phyloP scores from a whole-genome alignment of 2,888 invertebrate species.

The Elgonia sp. region DNA sequence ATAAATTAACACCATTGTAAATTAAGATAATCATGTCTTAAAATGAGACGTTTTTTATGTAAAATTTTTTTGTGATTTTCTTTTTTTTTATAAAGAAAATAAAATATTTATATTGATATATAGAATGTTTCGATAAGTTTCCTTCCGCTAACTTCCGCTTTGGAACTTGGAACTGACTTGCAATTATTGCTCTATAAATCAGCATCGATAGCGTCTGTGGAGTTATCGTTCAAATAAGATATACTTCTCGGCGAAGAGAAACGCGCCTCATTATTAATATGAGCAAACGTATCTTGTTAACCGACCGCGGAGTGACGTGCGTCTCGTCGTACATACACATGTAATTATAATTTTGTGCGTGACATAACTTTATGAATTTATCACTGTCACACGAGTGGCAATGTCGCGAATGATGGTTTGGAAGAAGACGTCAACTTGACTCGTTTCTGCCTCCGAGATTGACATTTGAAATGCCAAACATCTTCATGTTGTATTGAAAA shows the following conservation, averaged over 20 bases:
- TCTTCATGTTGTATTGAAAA: neutral
- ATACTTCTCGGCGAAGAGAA: conserved; percentile 70
- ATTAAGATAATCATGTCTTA: too few relatives aligned
- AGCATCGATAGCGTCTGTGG: conserved; percentile 79
- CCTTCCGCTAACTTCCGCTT: conserved; percentile 58
- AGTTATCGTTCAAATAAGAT: conserved; percentile 72
- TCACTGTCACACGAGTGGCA: conserved; percentile 63
- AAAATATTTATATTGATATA: conserved; percentile 35
- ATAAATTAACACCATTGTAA: too few relatives aligned
- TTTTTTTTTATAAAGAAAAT: too few relatives aligned
- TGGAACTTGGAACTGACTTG: conserved; percentile 68
- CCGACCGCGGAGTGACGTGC: conserved; percentile 66
- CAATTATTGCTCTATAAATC: conserved; percentile 80
- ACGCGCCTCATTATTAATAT: conserved; percentile 78
- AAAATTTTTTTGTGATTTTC: too few relatives aligned
- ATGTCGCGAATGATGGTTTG: conserved; percentile 40
- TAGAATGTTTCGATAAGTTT: conserved; percentile 19
- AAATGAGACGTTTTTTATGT: too few relatives aligned
- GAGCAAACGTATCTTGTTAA: conserved; percentile 76
- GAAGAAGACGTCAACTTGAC: conserved; percentile 54
- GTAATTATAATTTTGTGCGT: conserved; percentile 71
- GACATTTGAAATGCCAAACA: conserved; percentile 10
- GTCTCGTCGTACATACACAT: conserved; percentile 56
- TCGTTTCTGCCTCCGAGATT: neutral
- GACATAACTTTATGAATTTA: conserved; percentile 67